These are phyloP conservation scores for Apotomis turbidana DNA, from an alignment of 2,888 invertebrate genomes.

Conservation along the genomic window DNA sequence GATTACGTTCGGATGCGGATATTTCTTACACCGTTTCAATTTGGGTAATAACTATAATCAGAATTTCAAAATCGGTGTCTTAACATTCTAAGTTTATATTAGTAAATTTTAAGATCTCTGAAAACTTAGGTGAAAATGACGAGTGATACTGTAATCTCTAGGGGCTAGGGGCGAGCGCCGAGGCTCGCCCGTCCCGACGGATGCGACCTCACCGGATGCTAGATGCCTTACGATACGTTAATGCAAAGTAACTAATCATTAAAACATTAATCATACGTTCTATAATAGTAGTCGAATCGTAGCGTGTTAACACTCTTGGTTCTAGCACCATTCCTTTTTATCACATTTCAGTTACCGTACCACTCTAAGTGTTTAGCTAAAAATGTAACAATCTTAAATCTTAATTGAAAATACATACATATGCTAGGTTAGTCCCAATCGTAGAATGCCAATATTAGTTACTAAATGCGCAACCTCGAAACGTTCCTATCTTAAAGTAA, in stretches of 20 bases:
- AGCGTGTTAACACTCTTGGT: constrained; percentile 84
- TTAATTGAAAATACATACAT: constrained; percentile 83
- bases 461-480: constrained; percentile 81
- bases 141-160: constrained; percentile 84
- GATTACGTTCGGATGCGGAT: constrained; percentile 66
- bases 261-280: constrained; percentile 75
- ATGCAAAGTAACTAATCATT: constrained; percentile 80
- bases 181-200: constrained; percentile 66
- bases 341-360: constrained; percentile 85
- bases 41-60: constrained; percentile 71
- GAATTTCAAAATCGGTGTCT: constrained; percentile 74
- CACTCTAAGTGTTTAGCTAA: constrained; percentile 85
- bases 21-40: constrained; percentile 63
- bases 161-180: constrained; percentile 59
- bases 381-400: constrained; percentile 84
- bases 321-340: constrained; percentile 85
- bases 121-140: constrained; percentile 76
- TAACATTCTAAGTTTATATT: constrained; percentile 75
- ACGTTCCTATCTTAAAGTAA: constrained; percentile 78
- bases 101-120: constrained; percentile 78
- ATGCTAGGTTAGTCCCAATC: constrained; percentile 85
- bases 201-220: constrained; percentile 80
- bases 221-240: constrained; percentile 75
- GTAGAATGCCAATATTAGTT: constrained; percentile 84
- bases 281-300: constrained; percentile 83